These are phyloP conservation scores for Trematomus loennbergii DNA, from an alignment of 2,113 vertebrate species.

Conservation along the genomic window DNA sequence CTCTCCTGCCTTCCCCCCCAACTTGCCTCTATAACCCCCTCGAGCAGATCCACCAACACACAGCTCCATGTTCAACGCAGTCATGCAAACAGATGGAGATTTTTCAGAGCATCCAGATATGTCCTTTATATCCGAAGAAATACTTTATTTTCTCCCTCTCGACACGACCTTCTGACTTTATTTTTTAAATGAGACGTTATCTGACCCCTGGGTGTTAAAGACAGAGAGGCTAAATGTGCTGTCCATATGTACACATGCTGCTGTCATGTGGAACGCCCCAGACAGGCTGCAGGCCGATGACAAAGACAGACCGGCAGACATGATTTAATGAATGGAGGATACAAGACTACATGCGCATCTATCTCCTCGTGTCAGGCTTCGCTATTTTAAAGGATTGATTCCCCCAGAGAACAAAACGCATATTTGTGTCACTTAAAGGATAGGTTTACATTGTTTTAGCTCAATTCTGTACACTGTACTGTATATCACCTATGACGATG, in stretches of 20 bases:
- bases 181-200: constrained; percentile 50
- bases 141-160: background rate
- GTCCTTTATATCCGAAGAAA: constrained; percentile 34
- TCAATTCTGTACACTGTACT: background rate
- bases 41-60: constrained; percentile 58
- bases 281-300: constrained; percentile 54
- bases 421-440: background rate
- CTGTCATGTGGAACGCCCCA: constrained; percentile 38
- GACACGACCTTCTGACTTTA: constrained; percentile 12
- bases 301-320: constrained; percentile 40
- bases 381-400: background rate
- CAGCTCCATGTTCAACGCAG: constrained; percentile 55
- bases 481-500: too few relatives aligned
- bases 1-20: background rate
- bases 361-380: background rate
- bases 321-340: constrained; percentile 54
- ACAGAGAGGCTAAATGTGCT: constrained; percentile 48
- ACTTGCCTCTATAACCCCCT: constrained; percentile 57
- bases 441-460: background rate
- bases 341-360: background rate
- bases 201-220: constrained; percentile 32
- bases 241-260: constrained; percentile 48
- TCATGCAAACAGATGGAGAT: constrained; percentile 71
- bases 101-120: constrained; percentile 44
- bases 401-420: background rate